Percentiles rank a stretch among this genome's conserved stretches.
Conservation (phyloP, 2,113 vertebrate species). For the Formicarius rufipectus region DNA sequence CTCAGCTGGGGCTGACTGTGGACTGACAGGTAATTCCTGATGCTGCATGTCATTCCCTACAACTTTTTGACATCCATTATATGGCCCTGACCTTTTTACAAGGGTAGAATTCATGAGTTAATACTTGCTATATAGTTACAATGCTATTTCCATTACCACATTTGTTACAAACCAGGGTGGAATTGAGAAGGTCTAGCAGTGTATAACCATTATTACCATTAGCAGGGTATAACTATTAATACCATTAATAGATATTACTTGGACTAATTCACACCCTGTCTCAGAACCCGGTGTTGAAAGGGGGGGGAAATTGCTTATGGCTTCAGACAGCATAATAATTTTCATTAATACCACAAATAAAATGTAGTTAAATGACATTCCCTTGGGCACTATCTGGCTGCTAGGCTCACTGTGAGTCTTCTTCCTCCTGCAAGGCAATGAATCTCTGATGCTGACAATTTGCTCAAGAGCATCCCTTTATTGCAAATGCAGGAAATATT, state of each 20-base stretch:
- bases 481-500: slow-evolving; percentile 10
- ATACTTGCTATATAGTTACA: not conserved
- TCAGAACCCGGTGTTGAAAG: not conserved
- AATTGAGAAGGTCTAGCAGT: not conserved
- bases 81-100: not conserved
- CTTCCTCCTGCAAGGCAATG: not conserved
- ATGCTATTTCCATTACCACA: not conserved
- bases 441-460: not conserved
- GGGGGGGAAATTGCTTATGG: not conserved
- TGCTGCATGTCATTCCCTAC: not conserved
- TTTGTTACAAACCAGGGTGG: not conserved
- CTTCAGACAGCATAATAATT: not conserved
- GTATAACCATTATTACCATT: not conserved
- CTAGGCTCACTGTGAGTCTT: not conserved
- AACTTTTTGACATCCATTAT: not conserved
- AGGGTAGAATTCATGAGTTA: not conserved
- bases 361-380: not conserved
- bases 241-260: not conserved
- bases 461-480: not conserved
- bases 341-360: not conserved
- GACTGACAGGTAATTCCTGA: accelerated
- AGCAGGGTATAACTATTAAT: not conserved
- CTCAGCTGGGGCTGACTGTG: not conserved
- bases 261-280: not conserved
- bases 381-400: not conserved